phyloP scores from a whole-genome alignment of 2,113 vertebrate species.

The Gorsachius goisagi region DNA sequence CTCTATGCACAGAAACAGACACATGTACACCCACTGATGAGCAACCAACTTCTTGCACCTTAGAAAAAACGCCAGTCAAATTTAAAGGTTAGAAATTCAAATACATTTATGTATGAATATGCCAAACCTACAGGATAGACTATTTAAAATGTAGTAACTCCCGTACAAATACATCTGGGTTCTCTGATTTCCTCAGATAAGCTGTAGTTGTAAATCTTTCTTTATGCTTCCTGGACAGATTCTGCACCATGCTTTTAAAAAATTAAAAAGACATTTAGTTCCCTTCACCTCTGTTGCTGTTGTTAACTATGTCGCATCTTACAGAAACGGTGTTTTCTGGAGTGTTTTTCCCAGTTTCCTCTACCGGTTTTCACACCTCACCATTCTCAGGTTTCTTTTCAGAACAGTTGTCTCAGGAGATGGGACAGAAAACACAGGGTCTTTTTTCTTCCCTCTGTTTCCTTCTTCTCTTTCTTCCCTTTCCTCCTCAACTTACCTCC shows the following conservation, averaged over 20 bases:
- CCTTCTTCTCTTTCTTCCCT: neutral
- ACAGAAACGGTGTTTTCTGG: neutral
- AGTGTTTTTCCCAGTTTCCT: neutral
- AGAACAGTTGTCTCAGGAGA: neutral
- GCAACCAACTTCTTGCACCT: neutral
- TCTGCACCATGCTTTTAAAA: neutral
- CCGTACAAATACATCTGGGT: neutral
- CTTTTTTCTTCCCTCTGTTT: neutral
- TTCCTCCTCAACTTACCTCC: neutral
- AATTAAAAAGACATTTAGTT: neutral
- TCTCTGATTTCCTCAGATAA: neutral
- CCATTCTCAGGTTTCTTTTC: neutral
- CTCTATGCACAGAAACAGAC: neutral
- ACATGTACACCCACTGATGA: neutral
- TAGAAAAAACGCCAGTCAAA: neutral
- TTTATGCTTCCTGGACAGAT: neutral
- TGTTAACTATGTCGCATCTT: neutral
- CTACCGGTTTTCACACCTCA: neutral
- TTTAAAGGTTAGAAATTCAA: neutral
- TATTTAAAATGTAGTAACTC: neutral
- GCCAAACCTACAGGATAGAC: neutral
- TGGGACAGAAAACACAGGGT: neutral
- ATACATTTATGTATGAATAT: neutral
- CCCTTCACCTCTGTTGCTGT: neutral
- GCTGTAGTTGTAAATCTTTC: neutral